These are phyloP conservation scores for Enteromius thamalakanensis DNA, from an alignment of 2,797 vertebrate genomes.

Conservation along the genomic window DNA sequence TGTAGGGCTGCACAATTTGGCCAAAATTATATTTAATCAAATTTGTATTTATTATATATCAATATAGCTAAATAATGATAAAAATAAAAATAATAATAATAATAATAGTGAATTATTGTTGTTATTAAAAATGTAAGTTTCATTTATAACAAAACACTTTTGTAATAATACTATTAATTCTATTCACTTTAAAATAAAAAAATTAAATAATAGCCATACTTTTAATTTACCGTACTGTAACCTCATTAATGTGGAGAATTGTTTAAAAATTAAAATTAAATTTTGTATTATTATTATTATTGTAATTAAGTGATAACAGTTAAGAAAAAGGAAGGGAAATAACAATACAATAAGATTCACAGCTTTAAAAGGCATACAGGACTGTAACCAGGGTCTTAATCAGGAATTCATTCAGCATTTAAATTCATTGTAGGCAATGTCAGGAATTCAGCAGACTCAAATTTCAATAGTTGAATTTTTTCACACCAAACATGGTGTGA, in stretches of 20 bases:
- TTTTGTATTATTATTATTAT: not conserved
- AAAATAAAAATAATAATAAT: not conserved
- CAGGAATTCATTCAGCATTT: not conserved
- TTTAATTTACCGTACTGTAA: not conserved
- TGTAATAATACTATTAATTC: not conserved
- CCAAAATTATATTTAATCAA: not conserved
- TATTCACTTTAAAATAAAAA: not conserved
- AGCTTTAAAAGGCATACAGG: not conserved
- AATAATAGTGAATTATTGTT: not conserved
- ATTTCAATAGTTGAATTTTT: not conserved
- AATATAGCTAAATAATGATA: not conserved
- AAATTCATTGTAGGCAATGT: not conserved
- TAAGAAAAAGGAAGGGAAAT: not conserved
- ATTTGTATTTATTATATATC: not conserved
- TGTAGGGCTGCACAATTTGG: not conserved
- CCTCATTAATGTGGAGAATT: not conserved
- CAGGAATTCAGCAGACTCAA: not conserved
- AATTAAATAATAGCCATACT: not conserved
- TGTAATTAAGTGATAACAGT: not conserved
- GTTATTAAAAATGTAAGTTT: not conserved
- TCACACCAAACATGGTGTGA: not conserved
- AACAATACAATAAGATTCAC: not conserved
- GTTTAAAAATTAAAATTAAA: not conserved
- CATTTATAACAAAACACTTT: too few species aligned
- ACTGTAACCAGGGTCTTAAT: not conserved